Evolutionary conservation across 2,797 vertebrate species (phyloP).

Genomic region (Megalops cyprinoides): DNA sequence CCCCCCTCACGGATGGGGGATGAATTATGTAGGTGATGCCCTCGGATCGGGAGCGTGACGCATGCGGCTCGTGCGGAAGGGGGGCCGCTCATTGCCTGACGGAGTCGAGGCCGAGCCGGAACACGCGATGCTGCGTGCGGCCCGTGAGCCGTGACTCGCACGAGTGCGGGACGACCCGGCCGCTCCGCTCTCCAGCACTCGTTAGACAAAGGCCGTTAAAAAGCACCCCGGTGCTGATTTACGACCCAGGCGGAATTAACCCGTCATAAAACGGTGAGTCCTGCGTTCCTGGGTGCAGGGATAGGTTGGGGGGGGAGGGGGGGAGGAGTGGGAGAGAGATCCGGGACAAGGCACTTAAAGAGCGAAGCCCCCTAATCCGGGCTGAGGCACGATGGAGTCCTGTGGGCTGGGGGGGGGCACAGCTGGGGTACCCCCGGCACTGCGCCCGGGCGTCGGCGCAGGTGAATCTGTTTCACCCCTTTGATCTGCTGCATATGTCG

Average conservation of each 20-base stretch:
- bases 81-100: not conserved
- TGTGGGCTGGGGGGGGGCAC: not conserved
- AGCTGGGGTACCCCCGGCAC: not conserved
- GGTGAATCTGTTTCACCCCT: slow-evolving; percentile 13
- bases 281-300: not conserved
- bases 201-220: not conserved
- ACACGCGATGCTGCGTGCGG: not conserved
- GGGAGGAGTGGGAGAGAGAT: not conserved
- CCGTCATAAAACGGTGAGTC: not conserved
- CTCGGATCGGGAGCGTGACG: not conserved
- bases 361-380: not conserved
- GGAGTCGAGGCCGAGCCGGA: not conserved
- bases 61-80: not conserved
- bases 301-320: not conserved
- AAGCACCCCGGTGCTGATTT: not conserved
- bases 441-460: not conserved
- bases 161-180: not conserved
- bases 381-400: not conserved
- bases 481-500: not conserved
- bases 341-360: not conserved
- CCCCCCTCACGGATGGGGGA: not conserved
- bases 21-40: slow-evolving; percentile 2
- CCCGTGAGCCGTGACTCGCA: not conserved
- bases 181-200: not conserved
- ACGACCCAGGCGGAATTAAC: not conserved